These are phyloP conservation scores for Coelopa pilipes DNA, from an alignment of 2,888 invertebrate species.

Conservation along the genomic window DNA sequence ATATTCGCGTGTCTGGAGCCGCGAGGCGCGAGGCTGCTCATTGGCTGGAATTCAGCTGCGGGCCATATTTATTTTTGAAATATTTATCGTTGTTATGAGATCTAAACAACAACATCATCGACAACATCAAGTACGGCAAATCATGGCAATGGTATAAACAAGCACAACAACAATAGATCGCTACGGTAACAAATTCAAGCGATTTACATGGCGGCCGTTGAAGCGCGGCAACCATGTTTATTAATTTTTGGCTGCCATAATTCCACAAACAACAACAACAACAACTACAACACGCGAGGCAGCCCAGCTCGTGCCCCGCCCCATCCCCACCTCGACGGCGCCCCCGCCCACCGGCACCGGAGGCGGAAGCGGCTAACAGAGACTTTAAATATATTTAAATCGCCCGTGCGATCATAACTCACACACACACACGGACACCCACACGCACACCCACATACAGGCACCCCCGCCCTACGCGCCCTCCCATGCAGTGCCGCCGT, in stretches of 20 bases:
- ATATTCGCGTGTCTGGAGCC: no score
- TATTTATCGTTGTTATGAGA: slow-evolving; percentile 32
- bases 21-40: slow-evolving; percentile 14
- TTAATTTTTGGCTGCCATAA: slow-evolving; percentile 31
- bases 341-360: not conserved
- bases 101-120: slow-evolving; percentile 29
- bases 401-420: not conserved
- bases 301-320: no score
- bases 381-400: slow-evolving; percentile 1
- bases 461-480: no score
- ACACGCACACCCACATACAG: no score
- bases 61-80: slow-evolving; percentile 27
- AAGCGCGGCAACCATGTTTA: slow-evolving; percentile 25
- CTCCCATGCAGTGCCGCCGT: no score
- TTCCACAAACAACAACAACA: slow-evolving; percentile 7
- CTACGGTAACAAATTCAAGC: slow-evolving; percentile 27
- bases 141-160: not conserved
- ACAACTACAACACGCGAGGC: not conserved
- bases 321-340: not conserved
- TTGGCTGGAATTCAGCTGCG: slow-evolving; percentile 11
- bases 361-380: not conserved
- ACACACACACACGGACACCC: no score
- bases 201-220: not conserved
- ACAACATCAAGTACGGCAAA: slow-evolving; percentile 3
- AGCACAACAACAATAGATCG: slow-evolving; percentile 1